Evolutionary conservation across 2,113 vertebrate genomes (phyloP), one percentile per base, ranked within the genome.

Genomic region (Grantiella picta): DNA sequence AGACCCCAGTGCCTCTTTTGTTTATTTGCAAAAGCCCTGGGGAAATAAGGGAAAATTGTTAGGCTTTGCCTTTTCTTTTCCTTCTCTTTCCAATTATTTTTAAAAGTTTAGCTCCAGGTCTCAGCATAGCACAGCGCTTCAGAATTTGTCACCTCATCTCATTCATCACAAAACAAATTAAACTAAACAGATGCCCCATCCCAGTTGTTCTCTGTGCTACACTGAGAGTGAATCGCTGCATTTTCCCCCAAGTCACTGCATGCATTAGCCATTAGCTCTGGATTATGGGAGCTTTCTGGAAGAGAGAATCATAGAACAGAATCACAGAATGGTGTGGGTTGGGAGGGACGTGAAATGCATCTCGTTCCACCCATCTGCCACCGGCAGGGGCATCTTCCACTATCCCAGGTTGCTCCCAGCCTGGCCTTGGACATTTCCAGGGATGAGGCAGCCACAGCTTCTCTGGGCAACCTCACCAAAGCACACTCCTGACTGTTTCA

Each of bases 351-450:
- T 83, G 20, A 33, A 69, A 77, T 15, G 18, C 63, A 23, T 16
- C 63, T 18, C 12, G 2, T 49, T 15, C 35, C 40, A 57, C 4
- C 29, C 24, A 38, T 27, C 53, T 73, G 28, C 42, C 44, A 31
- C 0, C 2, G 66, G 31, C 60, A 73, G 28, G 33, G 77, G 29
- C 36, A 45, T 6, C 23, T 54, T 15, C 40, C 47, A 40, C 29
- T 4, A 3, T 0, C 0, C 22, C 47, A 82, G 47, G 2, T 0
- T 29, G 61, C 61, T 57, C 22, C 35, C 36, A 57, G 1, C 42
- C 50, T 23, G 66, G 42, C 50, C 50, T 16, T 15, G 10, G 0
- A 7, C 49, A 31, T 27, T 42, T 3, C 25, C 27, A 72, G 25
- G 35, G 18, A 65, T 42, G 49, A 14, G 15, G 3, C 54, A 78